These are phyloP conservation scores for Adelphocoris suturalis DNA, from an alignment of 2,888 invertebrate species.

Conservation along the genomic window DNA sequence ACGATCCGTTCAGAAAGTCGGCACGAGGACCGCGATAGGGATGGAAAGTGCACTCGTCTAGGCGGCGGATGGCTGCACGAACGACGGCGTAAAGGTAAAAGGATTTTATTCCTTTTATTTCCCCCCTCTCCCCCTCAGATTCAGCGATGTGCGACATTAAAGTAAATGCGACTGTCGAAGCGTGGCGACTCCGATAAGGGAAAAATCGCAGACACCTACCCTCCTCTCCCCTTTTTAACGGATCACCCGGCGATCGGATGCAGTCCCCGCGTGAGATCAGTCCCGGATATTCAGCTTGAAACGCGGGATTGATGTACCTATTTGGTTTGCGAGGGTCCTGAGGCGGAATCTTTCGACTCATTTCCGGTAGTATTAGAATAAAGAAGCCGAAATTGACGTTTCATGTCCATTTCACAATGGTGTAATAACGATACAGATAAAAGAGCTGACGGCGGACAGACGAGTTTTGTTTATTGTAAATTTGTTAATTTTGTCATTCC, in stretches of 20 bases:
- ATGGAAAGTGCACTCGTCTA: constrained; percentile 14
- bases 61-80: constrained; percentile 1
- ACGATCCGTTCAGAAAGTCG: neutral
- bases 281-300: too few relatives aligned
- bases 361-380: too few relatives aligned
- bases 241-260: neutral
- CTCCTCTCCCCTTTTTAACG: too few relatives aligned
- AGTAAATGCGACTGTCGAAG: constrained; percentile 34
- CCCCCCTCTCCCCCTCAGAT: neutral
- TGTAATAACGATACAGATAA: too few relatives aligned
- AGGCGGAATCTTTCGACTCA: too few relatives aligned
- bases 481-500: too few relatives aligned
- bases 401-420: too few relatives aligned
- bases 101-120: neutral
- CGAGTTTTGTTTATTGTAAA: too few relatives aligned
- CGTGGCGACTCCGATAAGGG: constrained; percentile 20
- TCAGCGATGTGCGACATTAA: constrained; percentile 26
- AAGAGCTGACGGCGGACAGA: too few relatives aligned
- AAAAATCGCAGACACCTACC: neutral
- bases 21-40: neutral
- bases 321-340: too few relatives aligned
- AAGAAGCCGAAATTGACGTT: too few relatives aligned
- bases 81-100: neutral
- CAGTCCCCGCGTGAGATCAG: neutral
- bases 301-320: too few relatives aligned